A percentile compares a stretch with the other conserved stretches of the same genome.
Conservation (phyloP, 53 echinoderm and acorn worm genomes). For the Pentamera pediparva region DNA sequence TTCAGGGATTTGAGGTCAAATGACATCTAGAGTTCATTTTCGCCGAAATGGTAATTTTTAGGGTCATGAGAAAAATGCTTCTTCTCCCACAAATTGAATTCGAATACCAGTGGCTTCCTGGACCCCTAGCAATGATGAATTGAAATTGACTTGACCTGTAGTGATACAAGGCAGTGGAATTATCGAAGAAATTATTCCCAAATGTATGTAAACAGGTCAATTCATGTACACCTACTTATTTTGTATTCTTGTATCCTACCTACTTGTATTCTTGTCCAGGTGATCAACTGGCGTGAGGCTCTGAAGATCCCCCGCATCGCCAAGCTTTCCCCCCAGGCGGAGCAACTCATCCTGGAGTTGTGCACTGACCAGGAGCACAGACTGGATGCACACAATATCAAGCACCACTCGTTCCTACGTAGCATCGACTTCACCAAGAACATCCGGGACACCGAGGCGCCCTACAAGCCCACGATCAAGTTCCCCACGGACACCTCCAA, state of each 20-base stretch:
- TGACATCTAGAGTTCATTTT: too few relatives aligned
- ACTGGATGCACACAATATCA: constrained; percentile 68
- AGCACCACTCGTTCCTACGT: constrained; percentile 77
- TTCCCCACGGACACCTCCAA: constrained; percentile 91
- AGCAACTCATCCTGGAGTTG: constrained; percentile 78
- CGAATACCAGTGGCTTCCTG: too few relatives aligned
- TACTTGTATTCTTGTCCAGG: constrained; percentile 33
- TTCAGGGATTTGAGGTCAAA: too few relatives aligned
- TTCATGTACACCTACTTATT: not conserved
- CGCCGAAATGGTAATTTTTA: too few relatives aligned
- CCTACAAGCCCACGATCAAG: constrained; percentile 72
- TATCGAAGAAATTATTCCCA: not conserved
- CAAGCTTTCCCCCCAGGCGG: constrained; percentile 64
- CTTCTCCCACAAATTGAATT: too few relatives aligned
- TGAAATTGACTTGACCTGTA: too few relatives aligned
- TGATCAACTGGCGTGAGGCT: constrained; percentile 72
- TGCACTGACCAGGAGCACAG: constrained; percentile 73
- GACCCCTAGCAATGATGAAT: too few relatives aligned
- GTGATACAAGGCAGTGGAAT: too few relatives aligned
- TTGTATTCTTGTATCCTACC: not conserved
- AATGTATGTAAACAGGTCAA: not conserved
- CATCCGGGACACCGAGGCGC: constrained; percentile 72
- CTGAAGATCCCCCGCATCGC: constrained; percentile 83
- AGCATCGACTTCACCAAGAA: constrained; percentile 64
- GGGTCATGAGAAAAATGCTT: too few relatives aligned